Evolutionary conservation across 2,113 vertebrate genomes (phyloP).

Genomic region (Brienomyrus brachyistius): DNA sequence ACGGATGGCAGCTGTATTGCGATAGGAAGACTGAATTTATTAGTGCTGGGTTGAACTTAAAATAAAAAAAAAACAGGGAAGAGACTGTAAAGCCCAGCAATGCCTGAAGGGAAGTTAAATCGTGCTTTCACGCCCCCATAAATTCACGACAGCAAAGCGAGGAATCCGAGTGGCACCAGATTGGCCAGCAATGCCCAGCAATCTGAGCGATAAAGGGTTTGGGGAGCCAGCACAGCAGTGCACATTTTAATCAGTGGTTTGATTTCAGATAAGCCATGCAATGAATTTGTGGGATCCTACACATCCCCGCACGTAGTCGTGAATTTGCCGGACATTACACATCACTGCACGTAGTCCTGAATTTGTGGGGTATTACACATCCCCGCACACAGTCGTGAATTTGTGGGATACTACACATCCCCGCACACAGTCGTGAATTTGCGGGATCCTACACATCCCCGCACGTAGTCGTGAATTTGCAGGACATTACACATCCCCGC

Average conservation of each 20-base stretch:
- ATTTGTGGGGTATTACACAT: not conserved
- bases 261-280: not conserved
- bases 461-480: not conserved
- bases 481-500: no score
- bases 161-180: no score
- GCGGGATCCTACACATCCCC: not conserved
- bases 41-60: not conserved
- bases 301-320: not conserved
- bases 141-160: not conserved
- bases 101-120: not conserved
- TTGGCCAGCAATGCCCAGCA: not conserved
- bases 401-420: not conserved
- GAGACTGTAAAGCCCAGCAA: not conserved
- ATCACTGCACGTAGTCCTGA: not conserved
- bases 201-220: not conserved
- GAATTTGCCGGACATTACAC: not conserved
- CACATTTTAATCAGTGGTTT: not conserved
- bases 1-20: no score
- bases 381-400: not conserved
- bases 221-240: not conserved
- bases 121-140: not conserved
- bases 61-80: not conserved
- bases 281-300: not conserved
- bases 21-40: not conserved
- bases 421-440: not conserved